Percentiles rank a stretch among this genome's conserved stretches.
These are phyloP conservation scores for Cyphomyrus discorhynchus DNA, from an alignment of 2,113 vertebrate genomes.

Conservation along the genomic window DNA sequence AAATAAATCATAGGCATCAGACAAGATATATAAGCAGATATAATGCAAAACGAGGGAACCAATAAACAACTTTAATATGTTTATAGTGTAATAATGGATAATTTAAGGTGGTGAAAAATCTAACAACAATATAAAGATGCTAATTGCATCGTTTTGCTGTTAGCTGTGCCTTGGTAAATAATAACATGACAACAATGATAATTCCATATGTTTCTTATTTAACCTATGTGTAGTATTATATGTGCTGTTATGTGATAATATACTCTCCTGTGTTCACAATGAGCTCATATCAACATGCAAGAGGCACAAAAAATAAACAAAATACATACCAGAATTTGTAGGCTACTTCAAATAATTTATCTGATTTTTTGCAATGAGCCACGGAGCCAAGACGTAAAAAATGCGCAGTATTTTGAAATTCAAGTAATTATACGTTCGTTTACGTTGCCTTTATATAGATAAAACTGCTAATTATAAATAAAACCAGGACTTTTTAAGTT, in stretches of 20 bases:
- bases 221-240: background rate
- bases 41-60: background rate
- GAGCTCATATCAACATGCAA: background rate
- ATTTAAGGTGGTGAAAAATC: background rate
- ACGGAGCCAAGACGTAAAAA: background rate
- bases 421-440: background rate
- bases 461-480: background rate
- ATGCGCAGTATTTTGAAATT: background rate
- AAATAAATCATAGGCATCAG: background rate
- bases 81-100: background rate
- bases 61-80: background rate
- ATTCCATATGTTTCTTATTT: background rate
- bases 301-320: background rate
- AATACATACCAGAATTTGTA: background rate
- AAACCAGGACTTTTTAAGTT: background rate
- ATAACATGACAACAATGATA: background rate
- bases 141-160: background rate
- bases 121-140: background rate
- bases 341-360: background rate
- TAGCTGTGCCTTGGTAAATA: background rate
- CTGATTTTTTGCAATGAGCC: background rate
- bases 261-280: background rate
- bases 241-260: background rate
- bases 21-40: background rate
- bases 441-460: background rate